A percentile compares a stretch with the other conserved stretches of the same genome.
phyloP scores from a whole-genome alignment of 2,113 vertebrate species.

The Glaucomys volans region DNA sequence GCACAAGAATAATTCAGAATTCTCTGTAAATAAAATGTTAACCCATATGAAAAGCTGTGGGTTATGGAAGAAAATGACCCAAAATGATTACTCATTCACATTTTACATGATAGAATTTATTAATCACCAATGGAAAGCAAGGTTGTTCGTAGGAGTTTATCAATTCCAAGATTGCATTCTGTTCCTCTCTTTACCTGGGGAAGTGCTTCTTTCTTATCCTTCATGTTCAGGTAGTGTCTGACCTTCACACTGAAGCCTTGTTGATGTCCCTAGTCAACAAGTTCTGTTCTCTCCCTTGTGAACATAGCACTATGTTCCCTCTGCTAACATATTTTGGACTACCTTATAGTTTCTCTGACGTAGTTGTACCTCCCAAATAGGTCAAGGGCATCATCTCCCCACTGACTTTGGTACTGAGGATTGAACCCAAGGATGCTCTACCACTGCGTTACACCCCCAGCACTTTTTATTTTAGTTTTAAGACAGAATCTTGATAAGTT shows the following conservation, averaged over 20 bases:
- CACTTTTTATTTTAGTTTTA: too few relatives aligned
- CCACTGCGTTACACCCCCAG: too few relatives aligned
- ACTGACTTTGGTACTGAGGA: too few relatives aligned
- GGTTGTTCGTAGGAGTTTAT: background rate
- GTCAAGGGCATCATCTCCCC: background rate
- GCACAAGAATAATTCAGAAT: background rate
- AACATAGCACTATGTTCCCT: background rate
- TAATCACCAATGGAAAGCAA: background rate
- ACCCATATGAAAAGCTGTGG: background rate
- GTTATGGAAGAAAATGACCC: background rate
- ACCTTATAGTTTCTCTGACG: background rate
- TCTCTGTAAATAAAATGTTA: background rate
- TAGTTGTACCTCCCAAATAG: background rate
- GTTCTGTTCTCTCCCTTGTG: background rate
- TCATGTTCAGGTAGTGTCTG: background rate
- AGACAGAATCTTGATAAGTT: too few relatives aligned
- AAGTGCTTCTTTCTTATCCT: background rate
- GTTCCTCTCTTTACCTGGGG: background rate
- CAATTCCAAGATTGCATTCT: background rate
- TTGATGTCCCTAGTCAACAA: background rate
- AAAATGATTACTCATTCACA: background rate
- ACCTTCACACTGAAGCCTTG: background rate
- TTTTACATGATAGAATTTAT: background rate
- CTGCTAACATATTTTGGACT: background rate
- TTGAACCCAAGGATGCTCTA: too few relatives aligned